phyloP scores from a whole-genome alignment of 1,140 invertebrate genomes.

The Temnothorax longispinosus region DNA sequence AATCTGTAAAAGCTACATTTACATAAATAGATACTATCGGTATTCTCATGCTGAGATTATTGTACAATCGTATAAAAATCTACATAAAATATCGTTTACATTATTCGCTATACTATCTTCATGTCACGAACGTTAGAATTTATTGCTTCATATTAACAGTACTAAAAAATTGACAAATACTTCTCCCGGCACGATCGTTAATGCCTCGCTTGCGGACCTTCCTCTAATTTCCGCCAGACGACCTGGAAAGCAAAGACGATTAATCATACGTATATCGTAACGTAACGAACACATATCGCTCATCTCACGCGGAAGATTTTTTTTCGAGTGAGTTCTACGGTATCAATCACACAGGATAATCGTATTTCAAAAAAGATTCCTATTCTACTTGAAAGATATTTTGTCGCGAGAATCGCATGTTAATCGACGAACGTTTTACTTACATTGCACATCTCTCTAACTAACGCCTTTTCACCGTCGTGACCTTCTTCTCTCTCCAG shows the following conservation, averaged over 20 bases:
- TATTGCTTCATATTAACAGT: conserved; percentile 49
- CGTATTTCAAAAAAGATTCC: background rate
- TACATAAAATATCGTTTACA: conserved; percentile 56
- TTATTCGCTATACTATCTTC: conserved; percentile 67
- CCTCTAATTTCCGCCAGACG: conserved; percentile 90
- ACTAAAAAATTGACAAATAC: conserved; percentile 62
- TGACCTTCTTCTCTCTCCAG: conserved; percentile 93
- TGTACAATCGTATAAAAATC: conserved; percentile 71
- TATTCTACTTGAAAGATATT: conserved; percentile 33
- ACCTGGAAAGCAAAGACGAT: conserved; percentile 85
- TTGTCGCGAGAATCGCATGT: background rate
- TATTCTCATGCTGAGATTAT: conserved; percentile 63
- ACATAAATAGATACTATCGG: conserved; percentile 76
- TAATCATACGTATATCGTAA: background rate
- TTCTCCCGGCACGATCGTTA: conserved; percentile 71
- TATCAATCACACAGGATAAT: background rate
- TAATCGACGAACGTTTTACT: conserved; percentile 76
- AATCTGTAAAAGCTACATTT: conserved; percentile 69
- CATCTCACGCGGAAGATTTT: background rate
- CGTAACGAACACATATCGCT: background rate
- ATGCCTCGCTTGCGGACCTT: conserved; percentile 87
- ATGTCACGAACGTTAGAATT: conserved; percentile 24
- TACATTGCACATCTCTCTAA: conserved; percentile 98
- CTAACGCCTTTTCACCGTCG: conserved; percentile 96
- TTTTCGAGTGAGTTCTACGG: background rate